Evolutionary conservation across 1,140 invertebrate species (phyloP).

Genomic region (Anthonomus grandis): DNA sequence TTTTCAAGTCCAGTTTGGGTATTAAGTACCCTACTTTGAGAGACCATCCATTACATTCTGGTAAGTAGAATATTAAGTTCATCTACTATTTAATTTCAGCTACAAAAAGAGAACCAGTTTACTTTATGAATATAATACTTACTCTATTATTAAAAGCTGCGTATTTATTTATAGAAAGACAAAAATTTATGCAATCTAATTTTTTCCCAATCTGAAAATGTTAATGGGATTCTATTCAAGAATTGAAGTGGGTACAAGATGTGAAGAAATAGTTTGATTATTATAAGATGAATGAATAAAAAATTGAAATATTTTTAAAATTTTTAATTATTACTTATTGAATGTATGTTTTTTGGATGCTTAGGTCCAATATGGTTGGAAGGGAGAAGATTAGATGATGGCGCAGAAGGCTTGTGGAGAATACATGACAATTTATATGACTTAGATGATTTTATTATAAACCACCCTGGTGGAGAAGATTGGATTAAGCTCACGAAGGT

Average conservation of each 20-base stretch:
- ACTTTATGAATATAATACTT: too few relatives aligned
- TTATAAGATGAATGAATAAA: neutral
- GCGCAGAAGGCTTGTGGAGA: constrained; percentile 74
- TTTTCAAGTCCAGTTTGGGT: constrained; percentile 34
- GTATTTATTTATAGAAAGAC: too few relatives aligned
- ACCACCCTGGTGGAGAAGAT: constrained; percentile 76
- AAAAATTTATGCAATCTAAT: too few relatives aligned
- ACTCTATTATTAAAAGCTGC: too few relatives aligned
- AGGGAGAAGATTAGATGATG: constrained; percentile 65
- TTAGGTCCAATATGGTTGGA: constrained; percentile 54
- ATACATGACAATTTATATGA: constrained; percentile 74
- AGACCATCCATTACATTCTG: constrained; percentile 49
- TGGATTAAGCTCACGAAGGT: constrained; percentile 71
- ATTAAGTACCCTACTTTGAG: constrained; percentile 54
- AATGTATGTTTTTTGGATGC: neutral
- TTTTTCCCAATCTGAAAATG: too few relatives aligned
- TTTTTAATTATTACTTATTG: neutral
- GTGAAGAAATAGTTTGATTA: neutral
- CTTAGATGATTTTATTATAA: constrained; percentile 61
- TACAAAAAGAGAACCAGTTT: too few relatives aligned
- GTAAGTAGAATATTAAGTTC: constrained; percentile 10
- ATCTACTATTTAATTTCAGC: too few relatives aligned
- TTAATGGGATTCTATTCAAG: too few relatives aligned
- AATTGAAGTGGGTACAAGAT: too few relatives aligned
- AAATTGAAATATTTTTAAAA: neutral